Conservation (phyloP, 2,888 invertebrate species). For the Andrena trimmerana region DNA sequence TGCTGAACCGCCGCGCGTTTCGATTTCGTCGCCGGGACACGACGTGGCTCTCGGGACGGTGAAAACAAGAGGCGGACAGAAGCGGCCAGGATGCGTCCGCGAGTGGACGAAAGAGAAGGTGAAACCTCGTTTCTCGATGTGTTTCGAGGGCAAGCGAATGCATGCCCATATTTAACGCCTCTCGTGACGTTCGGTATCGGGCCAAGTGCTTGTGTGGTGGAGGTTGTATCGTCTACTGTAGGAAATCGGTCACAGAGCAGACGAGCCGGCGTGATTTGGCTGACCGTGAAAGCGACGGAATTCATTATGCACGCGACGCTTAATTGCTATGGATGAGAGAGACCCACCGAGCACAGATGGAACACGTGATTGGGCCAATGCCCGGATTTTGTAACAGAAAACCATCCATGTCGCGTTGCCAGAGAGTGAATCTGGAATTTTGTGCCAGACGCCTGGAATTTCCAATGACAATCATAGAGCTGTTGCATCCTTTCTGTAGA, state of each 20-base stretch:
- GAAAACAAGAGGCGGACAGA: constrained; percentile 22
- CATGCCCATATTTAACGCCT: constrained; percentile 17
- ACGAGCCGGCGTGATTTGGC: not conserved
- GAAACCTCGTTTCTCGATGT: constrained; percentile 61
- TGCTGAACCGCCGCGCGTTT: constrained; percentile 11
- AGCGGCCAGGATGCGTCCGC: constrained; percentile 6
- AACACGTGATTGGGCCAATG: not conserved
- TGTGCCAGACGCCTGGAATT: too few species aligned
- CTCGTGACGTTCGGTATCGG: not conserved
- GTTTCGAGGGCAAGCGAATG: constrained; percentile 59
- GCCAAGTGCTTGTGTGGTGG: too few species aligned
- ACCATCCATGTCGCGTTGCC: not conserved
- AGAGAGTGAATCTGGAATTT: not conserved
- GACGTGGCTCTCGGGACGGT: not conserved
- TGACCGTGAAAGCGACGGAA: constrained; percentile 36
- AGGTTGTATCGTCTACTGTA: too few species aligned
- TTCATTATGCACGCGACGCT: constrained; percentile 24
- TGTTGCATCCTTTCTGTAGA: too few species aligned
- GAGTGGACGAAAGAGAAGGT: constrained; percentile 56
- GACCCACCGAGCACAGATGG: not conserved
- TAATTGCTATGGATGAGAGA: not conserved
- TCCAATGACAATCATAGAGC: too few species aligned
- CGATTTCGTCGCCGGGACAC: constrained; percentile 20
- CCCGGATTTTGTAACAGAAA: constrained; percentile 10
- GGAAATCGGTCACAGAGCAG: too few species aligned